Conservation (phyloP, 2,113 vertebrate species). For the Thinocorus orbignyianus region DNA sequence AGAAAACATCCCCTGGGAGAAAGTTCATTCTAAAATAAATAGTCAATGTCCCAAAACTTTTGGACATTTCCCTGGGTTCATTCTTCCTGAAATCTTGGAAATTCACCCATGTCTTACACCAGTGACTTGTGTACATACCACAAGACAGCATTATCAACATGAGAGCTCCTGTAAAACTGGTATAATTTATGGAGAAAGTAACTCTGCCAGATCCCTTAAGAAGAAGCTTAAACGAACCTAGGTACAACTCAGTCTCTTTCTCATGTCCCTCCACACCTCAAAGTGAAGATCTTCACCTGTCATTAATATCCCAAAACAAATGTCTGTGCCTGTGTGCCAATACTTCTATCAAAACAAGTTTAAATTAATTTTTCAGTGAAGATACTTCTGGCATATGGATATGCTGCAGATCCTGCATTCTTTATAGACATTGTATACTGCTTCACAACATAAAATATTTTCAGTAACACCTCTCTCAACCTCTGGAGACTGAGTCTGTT, state of each 20-base stretch:
- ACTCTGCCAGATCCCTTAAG: background rate
- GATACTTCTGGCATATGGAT: background rate
- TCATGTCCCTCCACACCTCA: background rate
- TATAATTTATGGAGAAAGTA: background rate
- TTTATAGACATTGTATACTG: background rate
- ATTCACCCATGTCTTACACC: background rate
- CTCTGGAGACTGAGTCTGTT: background rate
- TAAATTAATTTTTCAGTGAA: background rate
- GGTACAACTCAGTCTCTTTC: background rate
- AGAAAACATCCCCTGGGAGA: background rate
- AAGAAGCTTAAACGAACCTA: background rate
- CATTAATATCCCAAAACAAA: background rate
- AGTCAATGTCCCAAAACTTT: background rate
- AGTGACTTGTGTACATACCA: background rate
- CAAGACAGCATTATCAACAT: background rate
- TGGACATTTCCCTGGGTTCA: background rate
- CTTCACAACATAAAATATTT: background rate
- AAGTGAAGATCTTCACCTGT: background rate
- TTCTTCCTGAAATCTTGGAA: background rate
- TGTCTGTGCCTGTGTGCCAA: background rate
- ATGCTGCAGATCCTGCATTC: background rate
- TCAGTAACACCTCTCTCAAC: background rate
- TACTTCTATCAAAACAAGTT: background rate
- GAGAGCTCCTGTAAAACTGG: background rate
- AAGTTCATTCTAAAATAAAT: background rate